Base-by-base conservation (phyloP, 2,797 vertebrate species). In the Enteromius paludinosus region DNA sequence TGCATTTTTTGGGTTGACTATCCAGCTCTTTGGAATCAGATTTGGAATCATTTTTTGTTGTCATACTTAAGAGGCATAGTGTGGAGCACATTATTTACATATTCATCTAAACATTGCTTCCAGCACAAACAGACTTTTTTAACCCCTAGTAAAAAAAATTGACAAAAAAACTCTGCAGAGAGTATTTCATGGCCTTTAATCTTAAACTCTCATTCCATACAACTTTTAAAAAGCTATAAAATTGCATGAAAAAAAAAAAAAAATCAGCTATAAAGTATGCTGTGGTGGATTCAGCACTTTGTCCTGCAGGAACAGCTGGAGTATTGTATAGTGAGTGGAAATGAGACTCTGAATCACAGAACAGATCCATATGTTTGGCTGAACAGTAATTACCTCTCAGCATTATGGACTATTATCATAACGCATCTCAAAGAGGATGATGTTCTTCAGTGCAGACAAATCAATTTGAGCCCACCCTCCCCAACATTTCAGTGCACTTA, bases 381-480 rank as follows among this genome's bases (percentile, higher is more conserved):
- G 78, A 84, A 61, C 65, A 52, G 73, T 71, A 77, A 85, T 81
- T 81, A 78, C 73, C 59, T 62, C 35, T n/a, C 56, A 72, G 35
- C 35, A 52, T 72, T 65, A 54, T 64, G 25, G 65, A 47, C 52
- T 70, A 62, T 84, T 76, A 77, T 70, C 56, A 76, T 69, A 54
- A 75, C 9, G 20, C 43, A 70, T 45, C 28, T 49, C 25, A 79
- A 79, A 69, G 30, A 38, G 52, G 41, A 79, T 18, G 52, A 28
- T 69, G 45, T 80, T 59, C 20, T 14, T 56, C 20, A 65, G 14
- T 33, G 30, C 23, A 54, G 69, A 45, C 45, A 84, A 72, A 79
- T 45, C 56, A 20, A 38, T 54, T 84, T 75, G 20, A 33, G 43
- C 28, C 20, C 17, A 17, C 33, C 9, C 14, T 25, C 41, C 11